Evolutionary conservation across 2,888 invertebrate species (phyloP).

Genomic region (Ochropleura leucogaster): DNA sequence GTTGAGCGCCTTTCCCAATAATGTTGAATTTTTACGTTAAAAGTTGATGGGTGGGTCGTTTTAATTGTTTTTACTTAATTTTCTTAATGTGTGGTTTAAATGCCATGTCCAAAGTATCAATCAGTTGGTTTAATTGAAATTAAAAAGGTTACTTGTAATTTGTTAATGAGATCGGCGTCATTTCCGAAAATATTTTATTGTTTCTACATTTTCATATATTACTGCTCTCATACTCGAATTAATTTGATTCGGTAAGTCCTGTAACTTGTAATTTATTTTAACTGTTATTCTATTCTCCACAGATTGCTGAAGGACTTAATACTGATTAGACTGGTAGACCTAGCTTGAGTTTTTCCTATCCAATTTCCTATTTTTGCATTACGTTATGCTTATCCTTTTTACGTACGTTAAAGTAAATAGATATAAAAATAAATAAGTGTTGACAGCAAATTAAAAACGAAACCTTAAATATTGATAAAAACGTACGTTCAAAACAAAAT

Average conservation of each 20-base stretch:
- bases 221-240: not conserved
- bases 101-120: constrained; percentile 23
- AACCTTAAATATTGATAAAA: not conserved
- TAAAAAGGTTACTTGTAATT: constrained; percentile 54
- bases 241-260: no score
- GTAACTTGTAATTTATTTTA: no score
- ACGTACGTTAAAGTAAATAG: no score
- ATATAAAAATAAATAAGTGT: not conserved
- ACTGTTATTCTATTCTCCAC: no score
- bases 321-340: no score
- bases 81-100: constrained; percentile 43
- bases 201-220: constrained; percentile 3
- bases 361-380: no score
- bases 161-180: constrained; percentile 25
- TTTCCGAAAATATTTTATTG: constrained; percentile 12
- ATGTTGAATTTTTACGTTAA: constrained; percentile 31
- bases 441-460: not conserved
- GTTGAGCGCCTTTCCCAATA: constrained; percentile 46
- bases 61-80: constrained; percentile 41
- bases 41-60: constrained; percentile 23
- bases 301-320: no score
- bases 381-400: no score
- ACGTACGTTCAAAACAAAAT: not conserved
- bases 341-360: no score
- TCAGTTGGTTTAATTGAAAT: constrained; percentile 30